Evolutionary conservation across 2,113 vertebrate genomes (phyloP), one percentile per base, ranked within the genome.

Genomic region (Electrona antarctica): DNA sequence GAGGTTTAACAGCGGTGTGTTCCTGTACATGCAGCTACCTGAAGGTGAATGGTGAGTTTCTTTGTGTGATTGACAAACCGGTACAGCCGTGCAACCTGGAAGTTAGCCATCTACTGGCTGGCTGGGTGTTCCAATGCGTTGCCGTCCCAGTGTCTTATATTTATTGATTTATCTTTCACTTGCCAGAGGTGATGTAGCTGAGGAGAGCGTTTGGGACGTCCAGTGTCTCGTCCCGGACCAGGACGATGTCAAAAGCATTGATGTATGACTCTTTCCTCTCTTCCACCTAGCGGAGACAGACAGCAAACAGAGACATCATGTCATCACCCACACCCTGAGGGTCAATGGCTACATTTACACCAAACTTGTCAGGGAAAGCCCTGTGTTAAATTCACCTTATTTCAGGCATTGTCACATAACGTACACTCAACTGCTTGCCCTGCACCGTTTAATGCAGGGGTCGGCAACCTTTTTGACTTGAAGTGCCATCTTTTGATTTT

Each of bases 201-300:
- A 97, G 92, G n/a, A 97, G 84, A 14, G 90, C 94, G 0, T 96
- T 97, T 9, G 91, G 94, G 51, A 97, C 90, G 0, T 96, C 95
- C 89, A 98, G 87, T 0, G 94, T 96, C 89, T 97, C 95, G 0
- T 97, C 96, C 0, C 90, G 89, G 85, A 95, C 92, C 88, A 97
- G 88, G 7, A 97, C 96, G 0, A 97, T 92, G 89, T 97, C 95
- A 0, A 94, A 97, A 8, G 94, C 80, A 9, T 93, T 92, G 69
- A 95, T 0, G 82, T 95, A 97, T 7, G 79, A 92, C 66, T 90
- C 92, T 12, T 92, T 92, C 61, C 49, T 91, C 77, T 96, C 94
- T 0, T 96, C 95, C 68, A 96, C 95, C 96, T 97, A 83, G 13
- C 14, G n/a, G 75, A 67, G 15, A 64, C 0, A 67, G 4, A 66